Conservation (phyloP, 2,797 vertebrate genomes). For the Gobio occitaniae region DNA sequence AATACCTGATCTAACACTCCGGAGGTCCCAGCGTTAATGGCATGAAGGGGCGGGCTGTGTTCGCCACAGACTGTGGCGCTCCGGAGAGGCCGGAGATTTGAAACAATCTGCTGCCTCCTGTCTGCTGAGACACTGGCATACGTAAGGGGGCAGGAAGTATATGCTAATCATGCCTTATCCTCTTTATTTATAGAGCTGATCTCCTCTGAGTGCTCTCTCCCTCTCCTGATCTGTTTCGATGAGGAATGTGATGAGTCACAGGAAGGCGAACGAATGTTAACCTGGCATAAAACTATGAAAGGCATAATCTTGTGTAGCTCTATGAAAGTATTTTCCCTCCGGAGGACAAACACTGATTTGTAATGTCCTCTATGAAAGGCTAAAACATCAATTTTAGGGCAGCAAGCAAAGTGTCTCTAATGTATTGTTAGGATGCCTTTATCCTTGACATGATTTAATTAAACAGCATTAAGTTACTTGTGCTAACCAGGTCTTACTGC, state of each 20-base stretch:
- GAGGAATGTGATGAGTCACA: constrained; percentile 75
- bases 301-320: constrained; percentile 45
- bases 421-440: not conserved
- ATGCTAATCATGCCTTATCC: constrained; percentile 69
- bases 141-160: constrained; percentile 64
- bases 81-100: constrained; percentile 44
- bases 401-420: not conserved
- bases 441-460: constrained; percentile 28
- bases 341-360: constrained; percentile 23
- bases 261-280: constrained; percentile 69
- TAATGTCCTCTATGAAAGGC: constrained; percentile 12
- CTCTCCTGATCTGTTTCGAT: constrained; percentile 55
- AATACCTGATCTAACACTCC: constrained; percentile 43
- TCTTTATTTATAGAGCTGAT: constrained; percentile 79
- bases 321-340: constrained; percentile 10
- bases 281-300: constrained; percentile 60
- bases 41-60: constrained; percentile 4
- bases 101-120: constrained; percentile 59
- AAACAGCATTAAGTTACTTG: constrained; percentile 33
- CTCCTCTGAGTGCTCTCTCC: constrained; percentile 68
- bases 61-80: constrained; percentile 49
- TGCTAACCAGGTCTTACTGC: constrained; percentile 11
- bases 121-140: constrained; percentile 56
- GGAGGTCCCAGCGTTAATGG: constrained; percentile 44
- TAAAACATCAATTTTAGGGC: constrained; percentile 14